Conservation (phyloP, 2,797 vertebrate genomes). For the Falco concolor region DNA sequence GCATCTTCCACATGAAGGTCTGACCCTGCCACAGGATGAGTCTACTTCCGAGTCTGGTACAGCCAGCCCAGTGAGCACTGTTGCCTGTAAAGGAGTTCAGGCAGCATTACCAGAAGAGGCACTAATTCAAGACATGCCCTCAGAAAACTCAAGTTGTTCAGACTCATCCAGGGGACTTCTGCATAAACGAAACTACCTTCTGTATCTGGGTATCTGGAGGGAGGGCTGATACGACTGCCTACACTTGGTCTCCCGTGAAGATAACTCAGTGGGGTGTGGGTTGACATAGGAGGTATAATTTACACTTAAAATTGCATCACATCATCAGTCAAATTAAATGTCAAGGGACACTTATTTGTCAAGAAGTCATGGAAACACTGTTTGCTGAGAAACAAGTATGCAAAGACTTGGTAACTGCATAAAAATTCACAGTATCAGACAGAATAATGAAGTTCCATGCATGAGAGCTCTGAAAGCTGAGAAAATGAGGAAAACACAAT, state of each 20-base stretch:
- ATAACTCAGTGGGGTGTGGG: neutral
- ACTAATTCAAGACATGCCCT: neutral
- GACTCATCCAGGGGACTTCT: neutral
- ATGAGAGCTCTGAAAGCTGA: neutral
- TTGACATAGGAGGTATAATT: neutral
- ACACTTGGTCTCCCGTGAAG: neutral
- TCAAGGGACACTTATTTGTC: neutral
- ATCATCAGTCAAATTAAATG: neutral
- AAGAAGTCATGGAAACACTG: neutral
- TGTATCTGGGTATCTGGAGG: neutral
- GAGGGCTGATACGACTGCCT: neutral
- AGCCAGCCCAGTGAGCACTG: neutral
- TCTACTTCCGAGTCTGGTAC: neutral
- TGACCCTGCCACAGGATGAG: neutral
- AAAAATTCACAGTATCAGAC: neutral
- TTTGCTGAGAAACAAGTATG: neutral
- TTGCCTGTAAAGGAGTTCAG: neutral
- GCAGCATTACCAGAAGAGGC: neutral
- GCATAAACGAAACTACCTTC: neutral
- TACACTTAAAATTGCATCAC: neutral
- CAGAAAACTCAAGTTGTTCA: neutral
- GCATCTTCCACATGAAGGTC: neutral
- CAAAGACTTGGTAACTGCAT: neutral
- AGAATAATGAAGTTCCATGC: neutral
- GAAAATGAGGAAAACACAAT: slow-evolving; percentile 8